These are phyloP conservation scores for Hylaeus anthracinus DNA, from an alignment of 1,140 invertebrate genomes.

Conservation along the genomic window DNA sequence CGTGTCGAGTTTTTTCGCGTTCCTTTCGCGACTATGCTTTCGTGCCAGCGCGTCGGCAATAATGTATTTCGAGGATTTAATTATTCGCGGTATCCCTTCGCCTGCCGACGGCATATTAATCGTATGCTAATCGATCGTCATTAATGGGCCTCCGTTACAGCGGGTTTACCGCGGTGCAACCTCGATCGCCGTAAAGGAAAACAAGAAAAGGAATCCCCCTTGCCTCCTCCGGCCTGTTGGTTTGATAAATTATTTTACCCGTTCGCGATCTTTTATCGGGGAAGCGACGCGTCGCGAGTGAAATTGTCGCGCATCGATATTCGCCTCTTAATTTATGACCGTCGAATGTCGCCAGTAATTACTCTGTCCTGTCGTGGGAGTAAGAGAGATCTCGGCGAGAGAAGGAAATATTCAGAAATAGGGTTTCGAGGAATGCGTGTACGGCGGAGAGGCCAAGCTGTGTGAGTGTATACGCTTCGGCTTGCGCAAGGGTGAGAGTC, in stretches of 20 bases:
- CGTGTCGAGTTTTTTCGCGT: slow-evolving; percentile 8
- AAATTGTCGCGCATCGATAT: slow-evolving; percentile 6
- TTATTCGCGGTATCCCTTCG: slow-evolving; percentile 60
- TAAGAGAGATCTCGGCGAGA: too few relatives aligned
- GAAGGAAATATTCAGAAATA: too few relatives aligned
- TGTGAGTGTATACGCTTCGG: too few relatives aligned
- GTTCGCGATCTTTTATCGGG: slow-evolving; percentile 10
- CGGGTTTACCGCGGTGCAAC: slow-evolving; percentile 52
- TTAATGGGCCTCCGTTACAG: slow-evolving; percentile 58
- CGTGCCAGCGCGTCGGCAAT: slow-evolving; percentile 30
- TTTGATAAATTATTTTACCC: slow-evolving; percentile 17
- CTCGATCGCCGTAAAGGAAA: slow-evolving; percentile 11
- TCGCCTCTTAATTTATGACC: slow-evolving; percentile 16
- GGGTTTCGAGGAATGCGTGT: too few relatives aligned
- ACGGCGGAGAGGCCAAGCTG: too few relatives aligned
- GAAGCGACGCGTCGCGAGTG: not conserved
- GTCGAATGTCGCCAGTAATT: not conserved
- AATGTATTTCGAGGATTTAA: slow-evolving; percentile 69
- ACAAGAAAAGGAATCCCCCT: slow-evolving; percentile 16
- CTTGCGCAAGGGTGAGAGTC: too few relatives aligned
- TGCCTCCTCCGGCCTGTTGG: too few relatives aligned
- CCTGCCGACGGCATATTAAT: slow-evolving; percentile 63
- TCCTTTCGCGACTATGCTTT: slow-evolving; percentile 30
- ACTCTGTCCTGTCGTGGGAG: not conserved
- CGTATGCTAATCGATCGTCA: slow-evolving; percentile 65